Conservation (phyloP, 2,113 vertebrate species). For the Gobiocypris rarus region DNA sequence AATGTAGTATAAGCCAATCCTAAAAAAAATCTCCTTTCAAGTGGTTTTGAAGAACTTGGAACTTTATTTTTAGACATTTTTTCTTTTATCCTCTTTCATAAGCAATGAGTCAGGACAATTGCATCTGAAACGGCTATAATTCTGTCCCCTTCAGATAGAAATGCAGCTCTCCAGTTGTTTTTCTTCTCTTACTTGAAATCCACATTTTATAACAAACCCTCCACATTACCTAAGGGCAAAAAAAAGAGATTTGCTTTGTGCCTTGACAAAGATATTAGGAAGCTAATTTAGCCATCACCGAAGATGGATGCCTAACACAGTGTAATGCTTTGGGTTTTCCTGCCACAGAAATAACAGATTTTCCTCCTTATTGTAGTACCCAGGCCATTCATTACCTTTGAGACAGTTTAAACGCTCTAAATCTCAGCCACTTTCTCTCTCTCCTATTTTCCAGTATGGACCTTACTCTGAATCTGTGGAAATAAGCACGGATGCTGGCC, state of each 20-base stretch:
- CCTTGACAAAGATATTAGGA: neutral
- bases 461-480: conserved; percentile 84
- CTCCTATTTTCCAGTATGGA: conserved; percentile 78
- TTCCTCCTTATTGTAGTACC: neutral
- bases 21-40: neutral
- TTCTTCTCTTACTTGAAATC: neutral
- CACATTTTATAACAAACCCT: neutral
- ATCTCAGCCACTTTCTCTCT: neutral
- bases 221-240: neutral
- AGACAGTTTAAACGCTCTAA: neutral
- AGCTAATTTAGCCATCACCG: neutral
- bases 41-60: neutral
- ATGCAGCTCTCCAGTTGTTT: neutral
- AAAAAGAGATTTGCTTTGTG: neutral
- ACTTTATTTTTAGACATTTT: neutral
- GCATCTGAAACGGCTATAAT: neutral
- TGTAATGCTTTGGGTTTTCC: neutral
- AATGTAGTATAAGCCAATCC: neutral
- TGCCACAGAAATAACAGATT: conserved; percentile 31
- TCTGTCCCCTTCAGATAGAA: neutral
- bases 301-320: conserved; percentile 3
- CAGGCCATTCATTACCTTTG: neutral
- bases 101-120: neutral
- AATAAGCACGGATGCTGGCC: conserved; percentile 90
- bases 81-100: conserved; percentile 7